These are phyloP conservation scores for Cephus pulcher DNA, from an alignment of 2,888 invertebrate species.

Conservation along the genomic window DNA sequence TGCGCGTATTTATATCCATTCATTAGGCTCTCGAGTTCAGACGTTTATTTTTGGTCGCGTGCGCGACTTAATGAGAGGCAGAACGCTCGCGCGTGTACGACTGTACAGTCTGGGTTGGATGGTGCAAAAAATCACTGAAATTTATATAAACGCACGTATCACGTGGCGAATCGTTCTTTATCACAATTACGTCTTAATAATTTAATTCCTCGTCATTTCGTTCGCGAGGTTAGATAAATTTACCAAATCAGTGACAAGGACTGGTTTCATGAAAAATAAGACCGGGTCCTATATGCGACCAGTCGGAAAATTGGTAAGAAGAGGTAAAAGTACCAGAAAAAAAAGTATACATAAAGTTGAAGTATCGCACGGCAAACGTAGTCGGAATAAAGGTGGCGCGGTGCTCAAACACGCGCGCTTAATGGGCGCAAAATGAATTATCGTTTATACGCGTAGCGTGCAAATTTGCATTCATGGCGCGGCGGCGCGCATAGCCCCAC, in stretches of 20 bases:
- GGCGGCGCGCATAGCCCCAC: slow-evolving; percentile 39
- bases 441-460: slow-evolving; percentile 42
- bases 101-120: background rate
- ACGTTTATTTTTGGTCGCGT: slow-evolving; percentile 24
- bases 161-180: background rate
- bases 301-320: background rate
- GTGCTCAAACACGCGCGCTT: slow-evolving; percentile 1
- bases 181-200: background rate
- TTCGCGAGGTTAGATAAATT: too few relatives aligned
- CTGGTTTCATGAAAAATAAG: too few relatives aligned
- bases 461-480: slow-evolving; percentile 49
- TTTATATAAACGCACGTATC: slow-evolving; percentile 20
- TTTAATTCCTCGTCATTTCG: background rate
- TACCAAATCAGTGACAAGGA: too few relatives aligned
- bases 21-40: slow-evolving; percentile 18
- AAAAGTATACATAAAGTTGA: background rate
- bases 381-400: too few relatives aligned
- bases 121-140: slow-evolving; percentile 26
- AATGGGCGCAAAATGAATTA: slow-evolving; percentile 49
- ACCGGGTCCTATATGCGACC: background rate
- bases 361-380: too few relatives aligned
- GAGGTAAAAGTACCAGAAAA: background rate
- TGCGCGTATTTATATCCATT: slow-evolving; percentile 25
- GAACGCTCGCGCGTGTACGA: slow-evolving; percentile 3
- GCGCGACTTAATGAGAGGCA: slow-evolving; percentile 25